Base-by-base conservation (phyloP, 2,797 vertebrate genomes). In the Enteromius unitaeniatus region DNA sequence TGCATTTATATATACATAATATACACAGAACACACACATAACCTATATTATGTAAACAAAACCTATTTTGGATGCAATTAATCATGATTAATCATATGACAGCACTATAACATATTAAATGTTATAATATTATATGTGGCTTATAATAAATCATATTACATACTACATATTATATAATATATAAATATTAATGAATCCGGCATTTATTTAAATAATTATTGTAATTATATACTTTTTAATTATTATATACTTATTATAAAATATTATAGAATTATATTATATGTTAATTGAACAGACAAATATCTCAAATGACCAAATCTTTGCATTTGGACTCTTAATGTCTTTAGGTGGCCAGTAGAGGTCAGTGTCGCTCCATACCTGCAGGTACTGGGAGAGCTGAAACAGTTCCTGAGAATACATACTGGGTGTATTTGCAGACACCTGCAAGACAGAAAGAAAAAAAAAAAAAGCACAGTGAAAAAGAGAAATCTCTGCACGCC, bases 371-470 rank as follows among this genome's bases (percentile, higher is more conserved):
- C 15, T 51, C 89, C 81, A 90, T 96, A 99, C 98, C 98, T 99
- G 98, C 90, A 99, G 95, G 96, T 99, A 99, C 95, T 99, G 98
- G 93, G 98, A 99, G 90, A 99, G 97, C 95, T 99, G 97, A 96
- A 99, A 99, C 93, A 99, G 96, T 98, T 99, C 98, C 97, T 99
- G 98, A 98, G 98, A 99, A 94, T 99, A 99, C 97, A 99, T 99
- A 95, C 97, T 99, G 96, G 97, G 98, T 94, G 97, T 97, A 94
- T 97, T 99, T 96, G 98, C 97, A 90, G 98, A 96, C 94, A 99
- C 97, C 98, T 99, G 88, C 60, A 89, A 55, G 45, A 84, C 19
- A 79, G 40, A 86, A 37, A 86, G 67, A 65, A 87, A 58, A 81
- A 1, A 58, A 81, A 1, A 17, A 37, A 45, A 47, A 47, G 13